These are phyloP conservation scores for Eriosoma lanigerum DNA, from an alignment of 1,140 invertebrate genomes.

Conservation along the genomic window DNA sequence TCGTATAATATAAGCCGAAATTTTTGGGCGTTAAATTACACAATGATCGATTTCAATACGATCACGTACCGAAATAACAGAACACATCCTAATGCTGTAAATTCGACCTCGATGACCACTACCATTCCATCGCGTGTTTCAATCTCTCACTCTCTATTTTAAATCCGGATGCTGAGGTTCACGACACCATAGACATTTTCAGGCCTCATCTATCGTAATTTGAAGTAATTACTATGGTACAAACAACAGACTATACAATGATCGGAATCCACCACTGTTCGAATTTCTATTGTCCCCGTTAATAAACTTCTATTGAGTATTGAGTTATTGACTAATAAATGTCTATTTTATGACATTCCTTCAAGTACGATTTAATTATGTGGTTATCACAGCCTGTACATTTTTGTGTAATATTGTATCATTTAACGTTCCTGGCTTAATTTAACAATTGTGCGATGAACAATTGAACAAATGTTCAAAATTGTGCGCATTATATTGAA, in stretches of 20 bases:
- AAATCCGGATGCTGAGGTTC: conserved; percentile 21
- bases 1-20: neutral
- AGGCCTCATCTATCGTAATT: conserved; percentile 8
- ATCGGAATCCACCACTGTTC: neutral
- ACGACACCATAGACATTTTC: conserved; percentile 10
- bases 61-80: conserved; percentile 15
- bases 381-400: neutral
- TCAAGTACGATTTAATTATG: neutral
- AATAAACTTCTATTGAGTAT: neutral
- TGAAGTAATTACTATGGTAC: neutral
- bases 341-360: neutral
- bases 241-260: neutral
- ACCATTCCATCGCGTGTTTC: conserved; percentile 35
- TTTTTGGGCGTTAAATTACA: neutral
- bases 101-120: conserved; percentile 43
- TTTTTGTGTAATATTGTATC: too few species aligned
- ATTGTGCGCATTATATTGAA: neutral
- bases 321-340: neutral
- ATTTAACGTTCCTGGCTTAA: neutral
- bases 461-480: neutral
- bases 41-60: conserved; percentile 41
- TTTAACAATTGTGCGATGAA: neutral
- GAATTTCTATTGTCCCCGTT: conserved; percentile 7
- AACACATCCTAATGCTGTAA: conserved; percentile 14
- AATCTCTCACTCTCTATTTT: conserved; percentile 15